phyloP scores from a whole-genome alignment of 2,888 invertebrate species.

The Brassicogethes aeneus region DNA sequence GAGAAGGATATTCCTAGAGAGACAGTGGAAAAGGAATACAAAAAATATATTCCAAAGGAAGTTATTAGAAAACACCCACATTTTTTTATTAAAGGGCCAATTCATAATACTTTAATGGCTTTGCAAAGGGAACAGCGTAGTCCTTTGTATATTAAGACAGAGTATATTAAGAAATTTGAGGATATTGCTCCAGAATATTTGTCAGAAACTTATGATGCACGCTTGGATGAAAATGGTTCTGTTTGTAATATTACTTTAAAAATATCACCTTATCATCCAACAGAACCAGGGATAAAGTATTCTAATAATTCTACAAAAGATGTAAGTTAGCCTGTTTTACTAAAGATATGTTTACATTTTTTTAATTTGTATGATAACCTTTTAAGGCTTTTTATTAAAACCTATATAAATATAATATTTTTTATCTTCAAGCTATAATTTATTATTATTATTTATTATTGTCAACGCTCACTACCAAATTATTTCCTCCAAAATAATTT shows the following conservation, averaged over 20 bases:
- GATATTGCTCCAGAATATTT: slow-evolving; percentile 76
- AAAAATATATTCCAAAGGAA: slow-evolving; percentile 74
- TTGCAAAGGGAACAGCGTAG: slow-evolving; percentile 53
- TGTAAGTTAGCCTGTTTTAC: slow-evolving; percentile 38
- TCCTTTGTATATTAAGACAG: slow-evolving; percentile 63
- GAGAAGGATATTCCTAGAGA: slow-evolving; percentile 61
- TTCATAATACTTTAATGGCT: slow-evolving; percentile 54
- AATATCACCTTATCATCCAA: slow-evolving; percentile 55
- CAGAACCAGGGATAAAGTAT: slow-evolving; percentile 59
- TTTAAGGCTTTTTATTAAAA: too few relatives aligned
- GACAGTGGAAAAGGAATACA: slow-evolving; percentile 67
- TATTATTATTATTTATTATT: too few relatives aligned
- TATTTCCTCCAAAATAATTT: too few relatives aligned
- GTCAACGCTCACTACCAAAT: too few relatives aligned
- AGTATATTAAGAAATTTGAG: slow-evolving; percentile 73
- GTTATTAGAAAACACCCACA: slow-evolving; percentile 60
- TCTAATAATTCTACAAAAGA: slow-evolving; percentile 53
- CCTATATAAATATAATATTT: too few relatives aligned
- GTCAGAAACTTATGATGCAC: slow-evolving; percentile 62
- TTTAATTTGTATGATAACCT: too few relatives aligned
- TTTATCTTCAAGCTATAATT: too few relatives aligned
- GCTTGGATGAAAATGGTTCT: slow-evolving; percentile 61
- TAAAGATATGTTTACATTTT: too few relatives aligned
- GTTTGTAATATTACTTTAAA: slow-evolving; percentile 55
- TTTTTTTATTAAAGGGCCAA: slow-evolving; percentile 67